Conservation (phyloP, 2,113 vertebrate species). For the Bos javanicus region DNA sequence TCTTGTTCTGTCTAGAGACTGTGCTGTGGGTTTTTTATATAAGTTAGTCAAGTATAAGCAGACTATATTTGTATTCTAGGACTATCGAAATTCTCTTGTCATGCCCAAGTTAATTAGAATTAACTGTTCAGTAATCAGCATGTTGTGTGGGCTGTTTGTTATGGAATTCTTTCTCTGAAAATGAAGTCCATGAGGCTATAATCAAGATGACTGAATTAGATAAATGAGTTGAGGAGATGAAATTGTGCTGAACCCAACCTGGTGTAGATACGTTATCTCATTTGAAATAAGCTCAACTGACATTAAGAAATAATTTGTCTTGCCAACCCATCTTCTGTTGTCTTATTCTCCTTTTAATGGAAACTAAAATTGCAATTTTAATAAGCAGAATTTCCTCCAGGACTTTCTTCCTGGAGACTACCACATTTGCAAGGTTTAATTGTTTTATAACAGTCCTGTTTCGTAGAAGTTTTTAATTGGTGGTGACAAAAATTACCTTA, state of each 20-base stretch:
- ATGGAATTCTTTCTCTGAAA: slow-evolving; percentile 81
- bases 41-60: slow-evolving; percentile 76
- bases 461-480: slow-evolving; percentile 89
- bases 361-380: slow-evolving; percentile 91
- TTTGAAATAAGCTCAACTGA: slow-evolving; percentile 88
- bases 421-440: slow-evolving; percentile 87
- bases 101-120: slow-evolving; percentile 89
- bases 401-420: slow-evolving; percentile 86
- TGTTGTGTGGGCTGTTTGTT: slow-evolving; percentile 87
- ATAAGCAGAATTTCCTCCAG: slow-evolving; percentile 90
- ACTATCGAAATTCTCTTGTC: slow-evolving; percentile 85
- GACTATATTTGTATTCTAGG: slow-evolving; percentile 80
- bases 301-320: slow-evolving; percentile 92
- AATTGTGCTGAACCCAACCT: slow-evolving; percentile 83
- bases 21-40: slow-evolving; percentile 75
- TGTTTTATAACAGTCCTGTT: slow-evolving; percentile 90
- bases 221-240: slow-evolving; percentile 86
- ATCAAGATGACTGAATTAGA: slow-evolving; percentile 90
- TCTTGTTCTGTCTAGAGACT: slow-evolving; percentile 80
- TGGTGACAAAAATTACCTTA: slow-evolving; percentile 87
- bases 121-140: slow-evolving; percentile 88
- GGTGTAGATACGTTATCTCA: slow-evolving; percentile 85
- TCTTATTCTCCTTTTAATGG: slow-evolving; percentile 89
- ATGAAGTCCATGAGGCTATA: slow-evolving; percentile 85
- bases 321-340: slow-evolving; percentile 87